Base-by-base conservation (phyloP, 2,113 vertebrate genomes). In the Todiramphus chloris region DNA sequence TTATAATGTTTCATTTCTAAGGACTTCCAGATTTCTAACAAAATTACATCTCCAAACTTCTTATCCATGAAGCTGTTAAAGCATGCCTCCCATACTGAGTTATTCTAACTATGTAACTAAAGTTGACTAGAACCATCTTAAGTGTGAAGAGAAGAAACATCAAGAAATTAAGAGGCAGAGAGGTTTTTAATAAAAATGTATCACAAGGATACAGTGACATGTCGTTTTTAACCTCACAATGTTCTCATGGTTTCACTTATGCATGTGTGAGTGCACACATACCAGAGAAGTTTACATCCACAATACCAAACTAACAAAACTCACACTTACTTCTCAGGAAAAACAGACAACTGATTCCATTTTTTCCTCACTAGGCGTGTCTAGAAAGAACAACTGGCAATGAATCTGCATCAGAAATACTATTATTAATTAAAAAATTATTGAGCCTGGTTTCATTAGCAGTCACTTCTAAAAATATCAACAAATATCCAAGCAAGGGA, bases 181-280 rank as follows among this genome's bases (percentile, higher is more conserved):
- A 69, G 3, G 15, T 56, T 77, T 78, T 24, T 16, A 50, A 43
- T 30, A 43, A 64, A 92, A 53, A 43, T 31, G 1, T 2, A 84
- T 5, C 15, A 69, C 10, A 87, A 72, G 8, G 41, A 55, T 9
- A 68, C 10, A 58, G 35, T 5, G 6, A 30, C 25, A 86, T 27
- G 7, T 11, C 0, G 58, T 43, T 60, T 58, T 64, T 43, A 67
- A 62, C 27, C 25, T 93, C 56, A 48, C 23, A 17, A 20, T 13
- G 2, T 19, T 68, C 39, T 68, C 39, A 14, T 2, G 6, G 19
- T 67, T 74, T 87, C 50, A 51, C 24, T 39, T 72, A 73, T 1
- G 1, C 10, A 4, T 2, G 4, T 16, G 11, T 31, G 9, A 5
- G 9, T 4, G 5, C 18, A 46, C 13, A 70, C 4, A 67, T 5